Evolutionary conservation across 2,797 vertebrate genomes (phyloP), one percentile per base, ranked within the genome.

Genomic region (Pangasius macronema): DNA sequence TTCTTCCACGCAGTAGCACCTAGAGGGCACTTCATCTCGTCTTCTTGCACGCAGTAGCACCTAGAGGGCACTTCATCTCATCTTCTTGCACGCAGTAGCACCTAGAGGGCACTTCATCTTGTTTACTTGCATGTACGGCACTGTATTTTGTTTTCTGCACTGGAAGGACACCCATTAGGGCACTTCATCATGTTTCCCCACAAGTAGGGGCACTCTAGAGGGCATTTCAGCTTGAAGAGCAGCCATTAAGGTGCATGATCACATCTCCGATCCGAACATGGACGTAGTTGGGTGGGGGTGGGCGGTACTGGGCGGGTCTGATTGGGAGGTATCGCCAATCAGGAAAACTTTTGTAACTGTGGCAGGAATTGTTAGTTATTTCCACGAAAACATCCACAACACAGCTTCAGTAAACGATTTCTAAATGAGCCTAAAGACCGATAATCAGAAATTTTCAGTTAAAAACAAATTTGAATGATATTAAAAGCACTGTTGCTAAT

Each of bases 131-230:
- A n/a, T n/a, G 61, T 68, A 68, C 14, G 65, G 20, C 70, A 5
- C 20, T 72, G 36, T 73, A 13, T 49, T 75, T 72, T 5, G 36
- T 8, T 16, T 30, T 53, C n/a, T 77, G 49, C 27, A 6, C 2
- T 30, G 49, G 14, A 77, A 6, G 0, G 4, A 18, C 49, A 24
- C 13, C 2, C 13, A 5, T 75, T 75, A 75, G 42, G 24, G 27
- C 24, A 76, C 11, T 51, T 49, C 22, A 30, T 76, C 3, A 18
- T 53, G 27, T 51, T 53, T 49, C 7, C n/a, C 7, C 18, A 14
- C 2, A 49, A 5, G 24, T 27, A 13, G 24, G 39, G 85, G 88
- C 72, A 90, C 90, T 68, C 87, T 76, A 8, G 14, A 77, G n/a
- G 49, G 3, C 27, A 53, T 14, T 49, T 39, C 14, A 13, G 11